These are phyloP conservation scores for Mohoua ochrocephala DNA, from an alignment of 2,113 vertebrate genomes.

Conservation along the genomic window DNA sequence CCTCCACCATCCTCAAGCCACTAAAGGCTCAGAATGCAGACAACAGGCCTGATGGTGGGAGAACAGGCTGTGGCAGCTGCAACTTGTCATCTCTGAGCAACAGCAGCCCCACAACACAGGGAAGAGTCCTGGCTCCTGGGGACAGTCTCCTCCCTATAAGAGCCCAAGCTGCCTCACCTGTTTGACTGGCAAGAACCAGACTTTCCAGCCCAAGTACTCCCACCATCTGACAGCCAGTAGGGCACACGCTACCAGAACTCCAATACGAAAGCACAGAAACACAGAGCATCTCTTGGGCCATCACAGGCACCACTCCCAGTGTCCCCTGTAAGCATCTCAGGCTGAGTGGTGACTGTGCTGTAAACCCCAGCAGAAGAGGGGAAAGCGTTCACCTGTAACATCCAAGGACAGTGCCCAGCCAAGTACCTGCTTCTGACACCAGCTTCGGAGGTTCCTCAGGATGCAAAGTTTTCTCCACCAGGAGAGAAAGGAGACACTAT, in stretches of 20 bases:
- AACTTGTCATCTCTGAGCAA: neutral
- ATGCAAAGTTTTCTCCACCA: neutral
- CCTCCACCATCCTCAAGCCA: neutral
- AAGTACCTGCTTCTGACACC: neutral
- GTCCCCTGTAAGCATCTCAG: neutral
- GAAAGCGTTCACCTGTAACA: neutral
- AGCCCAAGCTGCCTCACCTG: constrained; percentile 27
- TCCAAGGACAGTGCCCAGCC: neutral
- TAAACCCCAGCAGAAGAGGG: neutral
- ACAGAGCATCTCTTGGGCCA: neutral
- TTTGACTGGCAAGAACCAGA: constrained; percentile 34
- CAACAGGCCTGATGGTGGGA: neutral
- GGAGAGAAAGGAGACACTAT: neutral
- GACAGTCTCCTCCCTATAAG: neutral
- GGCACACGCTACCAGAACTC: neutral
- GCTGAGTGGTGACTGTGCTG: neutral
- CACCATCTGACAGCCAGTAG: neutral
- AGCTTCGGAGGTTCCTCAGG: neutral
- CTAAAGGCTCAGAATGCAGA: neutral
- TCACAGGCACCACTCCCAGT: neutral
- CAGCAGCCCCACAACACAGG: neutral
- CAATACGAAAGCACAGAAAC: neutral
- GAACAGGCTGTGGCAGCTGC: neutral
- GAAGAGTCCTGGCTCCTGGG: neutral
- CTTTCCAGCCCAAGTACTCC: constrained; percentile 33